phyloP scores from a whole-genome alignment of 2,888 invertebrate species.

The Balanococcus diminutus region DNA sequence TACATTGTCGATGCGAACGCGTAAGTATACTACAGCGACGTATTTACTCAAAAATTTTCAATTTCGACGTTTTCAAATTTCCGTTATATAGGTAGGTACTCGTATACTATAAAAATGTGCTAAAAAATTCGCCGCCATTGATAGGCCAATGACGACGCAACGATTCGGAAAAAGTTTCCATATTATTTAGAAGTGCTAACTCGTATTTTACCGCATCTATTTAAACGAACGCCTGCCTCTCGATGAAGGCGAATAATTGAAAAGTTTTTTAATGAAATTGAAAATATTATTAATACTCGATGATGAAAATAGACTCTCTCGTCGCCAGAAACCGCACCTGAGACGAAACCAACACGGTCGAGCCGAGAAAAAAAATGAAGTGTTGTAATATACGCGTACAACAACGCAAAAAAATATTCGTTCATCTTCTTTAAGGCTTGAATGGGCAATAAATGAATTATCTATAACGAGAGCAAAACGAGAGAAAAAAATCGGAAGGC shows the following conservation, averaged over 20 bases:
- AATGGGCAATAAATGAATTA: conserved; percentile 27
- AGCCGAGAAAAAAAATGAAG: not conserved
- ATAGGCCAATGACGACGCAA: not conserved
- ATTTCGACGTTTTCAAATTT: conserved; percentile 13
- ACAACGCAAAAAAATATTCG: not conserved
- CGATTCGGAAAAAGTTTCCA: not conserved
- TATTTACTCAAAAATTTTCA: conserved; percentile 32
- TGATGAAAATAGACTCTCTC: not conserved
- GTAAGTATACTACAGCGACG: not conserved
- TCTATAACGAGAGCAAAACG: not conserved
- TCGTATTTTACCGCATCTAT: not conserved
- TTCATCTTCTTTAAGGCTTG: conserved; percentile 35
- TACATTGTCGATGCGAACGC: conserved; percentile 4
- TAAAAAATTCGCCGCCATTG: not conserved
- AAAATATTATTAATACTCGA: conserved; percentile 33
- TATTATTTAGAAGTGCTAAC: not conserved
- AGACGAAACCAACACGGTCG: not conserved
- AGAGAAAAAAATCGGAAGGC: not conserved
- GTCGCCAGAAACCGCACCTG: conserved; percentile 11
- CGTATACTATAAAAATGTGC: not conserved
- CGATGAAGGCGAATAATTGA: conserved; percentile 13
- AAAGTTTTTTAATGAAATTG: conserved; percentile 22
- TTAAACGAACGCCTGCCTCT: not conserved
- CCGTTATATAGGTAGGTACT: too few species aligned
- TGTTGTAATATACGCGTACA: not conserved